Evolutionary conservation across 2,113 vertebrate genomes (phyloP).

Genomic region (Rhombomys opimus): DNA sequence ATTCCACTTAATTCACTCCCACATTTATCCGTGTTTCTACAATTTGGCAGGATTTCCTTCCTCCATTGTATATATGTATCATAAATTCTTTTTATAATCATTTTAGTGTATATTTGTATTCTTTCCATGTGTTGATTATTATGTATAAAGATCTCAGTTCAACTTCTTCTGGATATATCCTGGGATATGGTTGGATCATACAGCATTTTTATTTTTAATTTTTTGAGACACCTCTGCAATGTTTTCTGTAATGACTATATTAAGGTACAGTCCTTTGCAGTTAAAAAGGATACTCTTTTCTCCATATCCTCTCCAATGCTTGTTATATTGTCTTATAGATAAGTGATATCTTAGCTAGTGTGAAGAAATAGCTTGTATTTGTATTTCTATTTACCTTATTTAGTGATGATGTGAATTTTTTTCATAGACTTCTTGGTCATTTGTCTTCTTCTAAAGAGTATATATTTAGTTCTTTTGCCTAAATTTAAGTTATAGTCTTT

Average conservation of each 20-base stretch:
- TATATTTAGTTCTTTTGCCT: not conserved
- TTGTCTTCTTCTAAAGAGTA: not conserved
- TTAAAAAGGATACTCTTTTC: not conserved
- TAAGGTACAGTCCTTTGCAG: not conserved
- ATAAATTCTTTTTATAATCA: not conserved
- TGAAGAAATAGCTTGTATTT: not conserved
- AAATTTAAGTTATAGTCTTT: not conserved
- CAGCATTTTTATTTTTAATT: not conserved
- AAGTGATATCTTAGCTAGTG: not conserved
- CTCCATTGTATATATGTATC: not conserved
- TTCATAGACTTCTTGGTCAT: not conserved
- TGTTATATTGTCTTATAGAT: not conserved
- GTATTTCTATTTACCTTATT: not conserved
- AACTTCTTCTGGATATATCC: not conserved
- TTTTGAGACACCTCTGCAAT: not conserved
- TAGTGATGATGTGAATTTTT: not conserved
- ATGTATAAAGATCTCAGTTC: not conserved
- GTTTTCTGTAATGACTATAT: not conserved
- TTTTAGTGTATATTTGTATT: not conserved
- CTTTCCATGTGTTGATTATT: not conserved
- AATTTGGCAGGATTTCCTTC: not conserved
- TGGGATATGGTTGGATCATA: not conserved
- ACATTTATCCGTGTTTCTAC: not conserved
- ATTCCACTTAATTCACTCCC: not conserved
- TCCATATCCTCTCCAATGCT: not conserved